These are phyloP conservation scores for Vireo altiloquus DNA, from an alignment of 2,113 vertebrate species.

Conservation along the genomic window DNA sequence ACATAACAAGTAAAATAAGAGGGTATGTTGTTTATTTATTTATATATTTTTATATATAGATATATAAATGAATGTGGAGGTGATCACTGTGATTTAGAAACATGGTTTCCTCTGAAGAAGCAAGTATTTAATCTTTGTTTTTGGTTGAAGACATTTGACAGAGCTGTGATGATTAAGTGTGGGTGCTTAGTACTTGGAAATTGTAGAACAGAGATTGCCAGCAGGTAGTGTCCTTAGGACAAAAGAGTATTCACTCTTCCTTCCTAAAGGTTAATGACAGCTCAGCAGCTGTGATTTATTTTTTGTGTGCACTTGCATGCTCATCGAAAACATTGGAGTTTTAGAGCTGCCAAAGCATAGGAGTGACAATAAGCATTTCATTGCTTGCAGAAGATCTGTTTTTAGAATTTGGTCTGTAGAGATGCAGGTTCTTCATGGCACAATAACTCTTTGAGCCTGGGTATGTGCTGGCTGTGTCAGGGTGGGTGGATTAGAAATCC, in stretches of 20 bases:
- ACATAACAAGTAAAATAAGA: background rate
- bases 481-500: background rate
- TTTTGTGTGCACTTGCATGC: background rate
- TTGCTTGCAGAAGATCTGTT: background rate
- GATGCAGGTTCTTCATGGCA: background rate
- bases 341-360: background rate
- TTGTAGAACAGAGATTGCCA: background rate
- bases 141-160: background rate
- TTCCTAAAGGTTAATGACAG: slow-evolving; percentile 18
- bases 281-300: background rate
- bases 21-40: background rate
- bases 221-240: slow-evolving; percentile 7
- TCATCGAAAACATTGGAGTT: background rate
- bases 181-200: background rate
- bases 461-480: background rate
- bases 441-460: background rate
- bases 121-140: slow-evolving; percentile 15
- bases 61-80: background rate
- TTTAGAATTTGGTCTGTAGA: background rate
- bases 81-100: background rate
- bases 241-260: background rate
- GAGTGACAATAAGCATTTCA: background rate
- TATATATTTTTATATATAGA: no score
- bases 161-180: background rate
- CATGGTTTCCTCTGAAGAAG: background rate